A percentile compares a stretch with the other conserved stretches of the same genome.
Conservation (phyloP, 2,797 vertebrate species). For the Enteromius afrohamiltoni region DNA sequence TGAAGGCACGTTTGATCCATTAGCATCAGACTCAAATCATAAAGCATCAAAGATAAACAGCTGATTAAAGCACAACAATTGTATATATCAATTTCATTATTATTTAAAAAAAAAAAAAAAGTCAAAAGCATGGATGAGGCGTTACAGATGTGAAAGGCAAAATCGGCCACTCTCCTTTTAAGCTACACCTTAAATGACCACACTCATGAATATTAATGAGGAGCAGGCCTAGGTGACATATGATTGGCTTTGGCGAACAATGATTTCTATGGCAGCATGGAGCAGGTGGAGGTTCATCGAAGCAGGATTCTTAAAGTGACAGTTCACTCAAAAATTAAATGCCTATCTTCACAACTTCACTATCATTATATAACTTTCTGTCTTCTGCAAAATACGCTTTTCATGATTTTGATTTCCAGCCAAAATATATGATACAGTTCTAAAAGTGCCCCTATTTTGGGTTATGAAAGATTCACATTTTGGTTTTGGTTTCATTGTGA, state of each 20-base stretch:
- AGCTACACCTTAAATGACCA: constrained; percentile 17
- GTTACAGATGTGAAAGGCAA: constrained; percentile 15
- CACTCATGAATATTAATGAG: constrained; percentile 39
- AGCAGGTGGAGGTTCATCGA: background rate
- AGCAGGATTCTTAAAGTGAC: constrained; percentile 5
- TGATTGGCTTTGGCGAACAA: constrained; percentile 52
- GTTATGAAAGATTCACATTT: no score
- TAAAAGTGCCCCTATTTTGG: no score
- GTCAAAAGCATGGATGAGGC: background rate
- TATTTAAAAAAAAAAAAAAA: background rate
- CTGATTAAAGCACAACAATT: constrained; percentile 20
- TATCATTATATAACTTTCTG: background rate
- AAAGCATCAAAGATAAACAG: background rate
- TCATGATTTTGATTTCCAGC: no score
- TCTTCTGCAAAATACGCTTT: no score
- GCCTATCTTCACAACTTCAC: background rate
- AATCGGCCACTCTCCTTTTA: background rate
- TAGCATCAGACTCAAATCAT: constrained; percentile 18
- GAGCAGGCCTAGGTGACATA: constrained; percentile 20
- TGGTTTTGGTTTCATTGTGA: no score
- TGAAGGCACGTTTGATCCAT: constrained; percentile 54
- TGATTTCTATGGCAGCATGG: constrained; percentile 19
- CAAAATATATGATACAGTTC: no score
- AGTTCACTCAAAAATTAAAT: background rate
- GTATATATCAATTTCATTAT: background rate